Evolutionary conservation across 1,140 invertebrate species (phyloP).

Genomic region (Heliconius melpomene): DNA sequence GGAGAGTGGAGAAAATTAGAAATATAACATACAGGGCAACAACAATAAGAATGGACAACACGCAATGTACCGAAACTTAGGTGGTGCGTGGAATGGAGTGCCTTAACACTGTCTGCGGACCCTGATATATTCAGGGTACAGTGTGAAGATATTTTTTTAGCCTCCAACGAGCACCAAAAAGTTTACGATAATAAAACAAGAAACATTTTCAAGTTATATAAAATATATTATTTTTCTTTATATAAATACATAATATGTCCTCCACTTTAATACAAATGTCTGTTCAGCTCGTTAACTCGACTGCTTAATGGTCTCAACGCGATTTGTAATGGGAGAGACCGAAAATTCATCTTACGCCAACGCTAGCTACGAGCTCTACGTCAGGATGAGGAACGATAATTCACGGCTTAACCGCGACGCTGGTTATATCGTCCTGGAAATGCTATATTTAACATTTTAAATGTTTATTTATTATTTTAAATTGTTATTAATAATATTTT

Average conservation of each 20-base stretch:
- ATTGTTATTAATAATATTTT: too few relatives aligned
- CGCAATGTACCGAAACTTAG: too few relatives aligned
- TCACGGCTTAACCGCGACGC: not conserved
- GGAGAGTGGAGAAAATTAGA: too few relatives aligned
- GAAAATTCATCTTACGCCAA: slow-evolving; percentile 22
- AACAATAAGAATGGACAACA: too few relatives aligned
- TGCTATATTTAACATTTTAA: not conserved
- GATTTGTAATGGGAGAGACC: slow-evolving; percentile 24
- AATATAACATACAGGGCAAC: too few relatives aligned
- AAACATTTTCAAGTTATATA: not conserved
- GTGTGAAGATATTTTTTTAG: too few relatives aligned
- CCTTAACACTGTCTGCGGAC: too few relatives aligned
- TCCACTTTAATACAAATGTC: slow-evolving; percentile 15
- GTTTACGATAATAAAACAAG: not conserved
- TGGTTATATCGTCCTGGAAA: not conserved
- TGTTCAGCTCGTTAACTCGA: slow-evolving; percentile 16
- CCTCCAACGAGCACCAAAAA: not conserved
- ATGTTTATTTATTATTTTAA: not conserved
- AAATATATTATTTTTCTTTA: not conserved
- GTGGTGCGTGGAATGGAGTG: too few relatives aligned
- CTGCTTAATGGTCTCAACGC: slow-evolving; percentile 26
- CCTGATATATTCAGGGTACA: too few relatives aligned
- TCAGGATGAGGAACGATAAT: slow-evolving; percentile 11
- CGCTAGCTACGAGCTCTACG: not conserved
- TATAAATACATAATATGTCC: not conserved